Conservation (phyloP, 2,113 vertebrate species). For the Bambusicola thoracicus region DNA sequence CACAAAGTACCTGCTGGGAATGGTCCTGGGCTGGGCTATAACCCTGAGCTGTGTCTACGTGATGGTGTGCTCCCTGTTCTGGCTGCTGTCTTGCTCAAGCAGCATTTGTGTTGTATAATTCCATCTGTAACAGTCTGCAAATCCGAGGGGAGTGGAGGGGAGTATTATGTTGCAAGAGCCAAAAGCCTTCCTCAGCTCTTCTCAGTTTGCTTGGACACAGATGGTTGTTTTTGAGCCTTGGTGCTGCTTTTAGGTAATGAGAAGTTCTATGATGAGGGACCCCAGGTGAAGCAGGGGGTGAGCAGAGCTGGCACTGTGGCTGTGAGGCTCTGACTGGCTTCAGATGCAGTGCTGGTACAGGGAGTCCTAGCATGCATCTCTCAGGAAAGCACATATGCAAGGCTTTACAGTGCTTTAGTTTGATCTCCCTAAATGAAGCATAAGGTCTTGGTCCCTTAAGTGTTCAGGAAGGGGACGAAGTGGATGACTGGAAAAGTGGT, state of each 20-base stretch:
- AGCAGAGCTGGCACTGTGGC: not conserved
- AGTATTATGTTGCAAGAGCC: not conserved
- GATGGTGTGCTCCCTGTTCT: not conserved
- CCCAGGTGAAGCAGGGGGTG: rapidly evolving
- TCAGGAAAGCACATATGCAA: not conserved
- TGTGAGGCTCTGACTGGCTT: not conserved
- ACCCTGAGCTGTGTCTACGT: not conserved
- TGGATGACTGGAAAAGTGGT: not conserved
- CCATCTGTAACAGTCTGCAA: not conserved
- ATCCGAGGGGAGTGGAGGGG: not conserved
- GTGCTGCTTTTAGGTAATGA: not conserved
- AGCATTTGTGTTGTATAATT: not conserved
- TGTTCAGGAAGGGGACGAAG: not conserved
- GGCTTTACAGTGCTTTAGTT: not conserved
- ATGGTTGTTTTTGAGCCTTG: not conserved
- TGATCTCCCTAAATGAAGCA: not conserved
- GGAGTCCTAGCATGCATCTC: not conserved
- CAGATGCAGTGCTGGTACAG: rapidly evolving
- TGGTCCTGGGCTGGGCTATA: not conserved
- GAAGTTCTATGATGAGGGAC: not conserved
- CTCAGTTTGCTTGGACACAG: not conserved
- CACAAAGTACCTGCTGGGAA: not conserved
- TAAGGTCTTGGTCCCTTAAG: not conserved
- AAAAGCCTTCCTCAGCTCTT: not conserved
- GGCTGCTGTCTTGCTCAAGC: not conserved